Percentiles rank a stretch among this genome's conserved stretches.
Evolutionary conservation across 2,113 vertebrate species (phyloP).

Genomic region (Peucedramus taeniatus): DNA sequence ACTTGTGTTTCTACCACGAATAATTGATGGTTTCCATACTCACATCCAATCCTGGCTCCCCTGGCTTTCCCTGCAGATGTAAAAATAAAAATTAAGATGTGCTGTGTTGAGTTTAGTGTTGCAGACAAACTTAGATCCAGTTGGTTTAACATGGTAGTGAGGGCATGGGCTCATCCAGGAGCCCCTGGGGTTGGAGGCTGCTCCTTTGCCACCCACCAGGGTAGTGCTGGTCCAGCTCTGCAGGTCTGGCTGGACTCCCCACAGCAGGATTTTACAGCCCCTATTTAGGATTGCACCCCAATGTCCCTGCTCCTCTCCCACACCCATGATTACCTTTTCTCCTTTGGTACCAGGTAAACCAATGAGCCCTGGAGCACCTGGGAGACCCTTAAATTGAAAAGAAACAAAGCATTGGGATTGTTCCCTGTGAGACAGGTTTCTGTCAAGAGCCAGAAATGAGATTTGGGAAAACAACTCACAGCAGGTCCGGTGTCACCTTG

Average conservation of each 20-base stretch:
- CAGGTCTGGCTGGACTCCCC: not conserved
- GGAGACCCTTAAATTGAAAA: conserved; percentile 50
- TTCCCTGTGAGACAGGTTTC: not conserved
- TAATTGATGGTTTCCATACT: conserved; percentile 65
- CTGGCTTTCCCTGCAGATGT: conserved; percentile 81
- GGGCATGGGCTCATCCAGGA: not conserved
- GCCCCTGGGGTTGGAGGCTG: not conserved
- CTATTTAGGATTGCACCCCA: not conserved
- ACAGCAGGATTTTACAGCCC: not conserved
- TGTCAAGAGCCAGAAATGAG: not conserved
- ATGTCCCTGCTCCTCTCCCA: not conserved
- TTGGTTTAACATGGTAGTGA: not conserved
- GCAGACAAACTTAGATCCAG: not conserved
- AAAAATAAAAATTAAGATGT: not conserved
- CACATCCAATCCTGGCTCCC: conserved; percentile 93
- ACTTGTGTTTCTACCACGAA: not conserved
- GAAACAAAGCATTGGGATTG: not conserved
- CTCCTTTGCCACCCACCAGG: not conserved
- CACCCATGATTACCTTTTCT: conserved; percentile 80
- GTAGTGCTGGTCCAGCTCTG: not conserved
- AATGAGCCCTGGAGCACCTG: conserved; percentile 79
- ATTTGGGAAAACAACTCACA: conserved; percentile 56
- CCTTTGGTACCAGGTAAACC: conserved; percentile 93
- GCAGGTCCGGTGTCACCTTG: conserved; percentile 43
- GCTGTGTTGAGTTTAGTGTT: not conserved